These are phyloP conservation scores for Lutraria rhynchaena DNA, from an alignment of 1,140 invertebrate genomes.

Conservation along the genomic window DNA sequence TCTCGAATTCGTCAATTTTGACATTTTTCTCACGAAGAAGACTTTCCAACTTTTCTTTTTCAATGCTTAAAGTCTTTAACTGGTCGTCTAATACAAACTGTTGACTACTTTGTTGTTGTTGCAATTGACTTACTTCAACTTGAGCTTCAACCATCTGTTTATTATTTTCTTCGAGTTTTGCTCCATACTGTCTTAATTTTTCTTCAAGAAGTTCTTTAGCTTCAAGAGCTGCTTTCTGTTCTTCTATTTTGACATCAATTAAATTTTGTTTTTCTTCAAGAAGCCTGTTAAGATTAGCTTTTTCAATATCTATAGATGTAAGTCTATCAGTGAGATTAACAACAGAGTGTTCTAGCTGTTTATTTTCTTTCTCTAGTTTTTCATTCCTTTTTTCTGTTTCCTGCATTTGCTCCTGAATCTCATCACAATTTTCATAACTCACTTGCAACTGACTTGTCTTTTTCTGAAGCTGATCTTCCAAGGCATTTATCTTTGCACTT, in stretches of 20 bases:
- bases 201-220: constrained; percentile 1
- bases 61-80: background rate
- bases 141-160: background rate
- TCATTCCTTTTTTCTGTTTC: constrained; percentile 38
- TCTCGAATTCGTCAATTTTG: background rate
- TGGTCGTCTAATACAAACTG: constrained; percentile 12
- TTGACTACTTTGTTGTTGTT: constrained; percentile 2
- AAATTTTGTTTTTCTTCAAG: constrained; percentile 40
- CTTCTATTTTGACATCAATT: constrained; percentile 16
- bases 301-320: constrained; percentile 50
- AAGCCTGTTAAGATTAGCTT: constrained; percentile 7
- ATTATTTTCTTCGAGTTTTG: background rate
- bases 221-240: background rate
- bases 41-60: constrained; percentile 26
- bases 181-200: background rate
- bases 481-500: background rate
- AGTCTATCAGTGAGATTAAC: constrained; percentile 37
- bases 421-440: constrained; percentile 47
- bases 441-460: constrained; percentile 44
- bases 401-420: constrained; percentile 36
- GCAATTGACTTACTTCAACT: background rate
- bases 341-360: constrained; percentile 23
- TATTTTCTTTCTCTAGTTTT: constrained; percentile 40
- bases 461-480: constrained; percentile 27
- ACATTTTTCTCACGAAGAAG: background rate